Evolutionary conservation across 2,888 invertebrate genomes (phyloP), one percentile per base, ranked within the genome.

Genomic region (Dione juno): DNA sequence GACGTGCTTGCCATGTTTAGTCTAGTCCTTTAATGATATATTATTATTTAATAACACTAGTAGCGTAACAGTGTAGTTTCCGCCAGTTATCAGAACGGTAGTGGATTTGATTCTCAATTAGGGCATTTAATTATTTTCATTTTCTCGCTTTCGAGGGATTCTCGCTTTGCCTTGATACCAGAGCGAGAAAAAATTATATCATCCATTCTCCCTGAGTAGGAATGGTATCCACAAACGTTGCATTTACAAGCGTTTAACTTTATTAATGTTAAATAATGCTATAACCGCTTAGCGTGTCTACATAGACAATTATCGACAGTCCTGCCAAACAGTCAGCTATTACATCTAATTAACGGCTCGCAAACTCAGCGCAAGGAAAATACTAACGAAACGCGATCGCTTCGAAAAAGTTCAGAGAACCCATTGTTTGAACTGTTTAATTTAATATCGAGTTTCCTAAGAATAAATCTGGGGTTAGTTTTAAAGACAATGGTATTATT

Each of bases 261-360:
- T n/a, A n/a, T n/a, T n/a, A n/a, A n/a, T n/a, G n/a, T n/a, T n/a
- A n/a, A n/a, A n/a, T n/a, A 43, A 45, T 13, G n/a, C 5, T 19
- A 52, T 40, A 64, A 64, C 50, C 35, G 37, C 35, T 64, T 50
- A 50, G 37, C 37, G 40, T 64, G 64, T 64, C 52, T 40, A 64
- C 19, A 40, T 64, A 64, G 50, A 52, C 40, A 50, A 64, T 64
- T 50, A 40, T 48, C 64, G 48, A 50, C 64, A 64, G 50, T 64
- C 37, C 50, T 19, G 40, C 50, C 48, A 40, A 64, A 50, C 48
- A 52, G 40, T 37, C 50, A n/a, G 19, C 64, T 50, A 64, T 64
- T 52, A 64, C 37, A 19, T n/a, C 64, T 64, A 64, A 64, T 64
- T 64, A 52, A 64, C 50, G 64, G 35, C 64, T 37, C 16, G 64